Base-by-base conservation (phyloP, 2,113 vertebrate species). In the Tympanuchus pallidicinctus region DNA sequence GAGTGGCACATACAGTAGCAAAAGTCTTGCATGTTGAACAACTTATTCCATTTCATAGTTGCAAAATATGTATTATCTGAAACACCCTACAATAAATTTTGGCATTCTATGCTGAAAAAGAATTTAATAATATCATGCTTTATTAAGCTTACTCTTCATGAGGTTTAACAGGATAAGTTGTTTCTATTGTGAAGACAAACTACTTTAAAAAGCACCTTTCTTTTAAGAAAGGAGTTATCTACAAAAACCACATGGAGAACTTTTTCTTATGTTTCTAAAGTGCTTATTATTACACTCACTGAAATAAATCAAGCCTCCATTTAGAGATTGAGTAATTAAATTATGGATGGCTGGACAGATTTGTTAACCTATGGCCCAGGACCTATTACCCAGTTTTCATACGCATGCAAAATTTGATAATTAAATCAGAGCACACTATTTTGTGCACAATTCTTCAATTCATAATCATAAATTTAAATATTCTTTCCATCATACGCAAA, bases 271-370 rank as follows among this genome's bases (percentile, higher is more conserved):
- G 17, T 65, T 94, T 91, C 94, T 79, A 52, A 83, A 95, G 40
- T 72, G 47, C 67, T 93, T 91, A 34, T 88, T 89, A 64, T 82
- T 77, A 48, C 30, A 90, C n/a, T 95, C 43, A 78, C 11, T 89
- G 73, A 91, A 87, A 20, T 30, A 84, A 95, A 73, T 90, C 36
- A 61, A 82, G 54, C 74, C 70, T 92, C 20, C 3, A 10, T 86
- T 94, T 94, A 77, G 48, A 95, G 77, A 74, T 1, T 52, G 42
- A 76, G 19, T 88, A 76, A 88, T 93, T 94, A 82, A 94, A 67
- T 95, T 91, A 63, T 54, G 72, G n/a, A 34, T 94, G 54, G 25
- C 30, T 88, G 59, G 43, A 64, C 65, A 82, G 36, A 36, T 88
- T 94, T 95, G 11, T 73, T 94, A 5, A 30, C 21, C 18, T n/a